These are phyloP conservation scores for Caenorhabditis becei DNA, from an alignment of 2,888 invertebrate species.

Conservation along the genomic window DNA sequence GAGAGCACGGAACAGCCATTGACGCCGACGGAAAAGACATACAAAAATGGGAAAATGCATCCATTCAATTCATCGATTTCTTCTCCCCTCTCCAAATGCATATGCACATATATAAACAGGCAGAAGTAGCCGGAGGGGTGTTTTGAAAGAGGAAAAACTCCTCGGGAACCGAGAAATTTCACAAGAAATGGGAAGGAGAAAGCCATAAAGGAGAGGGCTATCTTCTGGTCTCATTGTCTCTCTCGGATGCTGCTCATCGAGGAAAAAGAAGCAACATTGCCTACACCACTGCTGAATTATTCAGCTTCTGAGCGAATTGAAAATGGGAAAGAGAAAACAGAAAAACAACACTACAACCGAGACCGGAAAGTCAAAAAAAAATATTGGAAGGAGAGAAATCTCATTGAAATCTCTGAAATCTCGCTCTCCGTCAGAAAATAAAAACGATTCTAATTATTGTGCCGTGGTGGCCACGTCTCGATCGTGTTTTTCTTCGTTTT, in stretches of 20 bases:
- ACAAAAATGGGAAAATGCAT: constrained; percentile 40
- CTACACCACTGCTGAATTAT: constrained; percentile 1
- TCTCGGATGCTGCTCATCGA: constrained; percentile 18
- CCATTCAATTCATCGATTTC: constrained; percentile 23
- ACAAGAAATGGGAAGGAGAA: constrained; percentile 23
- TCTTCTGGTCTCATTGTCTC: constrained; percentile 37
- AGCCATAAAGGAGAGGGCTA: constrained; percentile 37
- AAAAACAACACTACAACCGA: not conserved
- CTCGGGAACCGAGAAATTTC: constrained; percentile 14
- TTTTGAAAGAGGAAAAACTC: constrained; percentile 13
- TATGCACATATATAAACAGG: constrained; percentile 47
- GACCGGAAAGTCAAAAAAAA: not conserved
- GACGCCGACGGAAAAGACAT: constrained; percentile 15
- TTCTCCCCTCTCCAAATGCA: constrained; percentile 6
- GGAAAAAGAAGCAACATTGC: constrained; percentile 1
- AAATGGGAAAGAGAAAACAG: not conserved
- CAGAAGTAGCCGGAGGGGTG: constrained; percentile 14
- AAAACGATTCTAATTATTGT: constrained; percentile 26
- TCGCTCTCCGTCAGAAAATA: too few relatives aligned
- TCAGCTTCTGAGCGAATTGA: not conserved
- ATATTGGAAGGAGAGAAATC: too few relatives aligned
- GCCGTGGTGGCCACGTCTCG: too few relatives aligned
- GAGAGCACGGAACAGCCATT: not conserved
- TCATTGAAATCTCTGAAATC: too few relatives aligned
- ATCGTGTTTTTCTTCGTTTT: not conserved